phyloP scores from a whole-genome alignment of 2,888 invertebrate genomes.

The Rotaria sp. region DNA sequence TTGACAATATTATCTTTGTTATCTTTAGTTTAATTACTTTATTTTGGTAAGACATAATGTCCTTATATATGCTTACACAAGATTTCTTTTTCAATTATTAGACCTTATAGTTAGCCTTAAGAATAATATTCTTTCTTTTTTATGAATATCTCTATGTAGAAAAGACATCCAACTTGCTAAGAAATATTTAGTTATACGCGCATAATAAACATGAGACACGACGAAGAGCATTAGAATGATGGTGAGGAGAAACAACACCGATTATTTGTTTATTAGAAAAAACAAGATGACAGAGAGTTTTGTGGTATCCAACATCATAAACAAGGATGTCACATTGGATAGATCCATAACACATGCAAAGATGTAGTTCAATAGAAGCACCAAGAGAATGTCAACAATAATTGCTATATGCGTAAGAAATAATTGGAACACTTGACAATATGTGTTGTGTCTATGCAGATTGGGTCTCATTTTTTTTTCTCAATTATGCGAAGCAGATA shows the following conservation, averaged over 20 bases:
- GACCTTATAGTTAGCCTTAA: background rate
- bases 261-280: background rate
- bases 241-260: background rate
- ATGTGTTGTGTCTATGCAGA: background rate
- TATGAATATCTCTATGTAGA: background rate
- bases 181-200: background rate
- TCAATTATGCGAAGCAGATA: background rate
- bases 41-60: too few species aligned
- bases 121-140: background rate
- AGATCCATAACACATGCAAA: background rate
- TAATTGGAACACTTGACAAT: conserved; percentile 13
- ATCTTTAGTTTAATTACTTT: too few species aligned
- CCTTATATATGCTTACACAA: too few species aligned
- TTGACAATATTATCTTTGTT: too few species aligned
- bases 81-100: background rate
- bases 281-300: background rate
- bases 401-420: background rate
- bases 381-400: background rate
- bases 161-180: background rate
- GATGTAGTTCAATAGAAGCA: background rate
- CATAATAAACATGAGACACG: background rate
- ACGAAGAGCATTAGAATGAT: background rate
- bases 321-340: background rate
- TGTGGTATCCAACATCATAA: background rate
- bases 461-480: background rate